These are phyloP conservation scores for Steinernema hermaphroditum DNA, from an alignment of 2,888 invertebrate species.

Conservation along the genomic window DNA sequence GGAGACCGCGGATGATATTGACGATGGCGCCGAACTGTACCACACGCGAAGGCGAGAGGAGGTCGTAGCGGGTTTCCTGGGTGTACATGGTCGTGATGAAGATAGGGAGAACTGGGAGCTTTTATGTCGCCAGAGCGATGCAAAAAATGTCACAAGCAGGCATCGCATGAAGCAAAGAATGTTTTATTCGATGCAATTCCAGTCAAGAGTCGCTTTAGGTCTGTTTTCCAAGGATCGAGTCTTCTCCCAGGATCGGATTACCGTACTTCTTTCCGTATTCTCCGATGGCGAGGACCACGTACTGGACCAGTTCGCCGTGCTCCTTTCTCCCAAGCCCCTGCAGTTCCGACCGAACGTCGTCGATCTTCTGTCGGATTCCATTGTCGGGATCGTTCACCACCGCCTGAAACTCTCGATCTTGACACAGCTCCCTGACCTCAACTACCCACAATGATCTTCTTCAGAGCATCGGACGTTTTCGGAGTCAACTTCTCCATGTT, in stretches of 20 bases:
- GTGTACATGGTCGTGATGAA: no score
- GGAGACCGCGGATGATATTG: no score
- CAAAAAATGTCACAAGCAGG: not conserved
- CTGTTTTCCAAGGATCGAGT: conserved; percentile 8
- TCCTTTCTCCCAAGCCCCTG: not conserved
- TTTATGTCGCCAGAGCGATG: not conserved
- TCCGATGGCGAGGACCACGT: not conserved
- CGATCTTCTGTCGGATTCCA: not conserved
- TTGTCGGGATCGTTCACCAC: not conserved
- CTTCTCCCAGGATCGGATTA: not conserved
- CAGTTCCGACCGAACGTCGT: not conserved
- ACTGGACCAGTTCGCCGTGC: not conserved
- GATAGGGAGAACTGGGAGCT: no score
- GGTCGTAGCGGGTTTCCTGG: no score
- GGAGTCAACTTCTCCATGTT: not conserved
- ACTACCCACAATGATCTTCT: not conserved
- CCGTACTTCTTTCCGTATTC: not conserved
- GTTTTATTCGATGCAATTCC: not conserved
- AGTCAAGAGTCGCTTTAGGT: not conserved
- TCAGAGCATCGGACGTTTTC: not conserved
- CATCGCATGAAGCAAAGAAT: not conserved
- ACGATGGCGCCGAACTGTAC: no score
- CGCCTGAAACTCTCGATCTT: not conserved
- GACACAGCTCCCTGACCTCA: not conserved
- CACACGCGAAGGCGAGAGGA: no score